Base-by-base conservation (phyloP, 1,140 invertebrate genomes). In the Drosophila triauraria region DNA sequence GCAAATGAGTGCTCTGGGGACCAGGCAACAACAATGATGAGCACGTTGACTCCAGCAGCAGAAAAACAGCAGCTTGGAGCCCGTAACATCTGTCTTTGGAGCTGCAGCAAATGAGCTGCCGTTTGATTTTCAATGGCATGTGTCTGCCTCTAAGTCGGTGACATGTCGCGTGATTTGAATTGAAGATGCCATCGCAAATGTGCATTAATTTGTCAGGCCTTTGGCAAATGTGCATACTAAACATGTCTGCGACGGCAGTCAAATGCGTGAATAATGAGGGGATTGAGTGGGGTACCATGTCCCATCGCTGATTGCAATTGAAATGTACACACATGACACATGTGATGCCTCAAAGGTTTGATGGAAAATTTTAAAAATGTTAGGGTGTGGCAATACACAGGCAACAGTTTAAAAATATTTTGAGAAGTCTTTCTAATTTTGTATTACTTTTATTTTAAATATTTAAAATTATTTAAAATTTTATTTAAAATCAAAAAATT, bases 131-230 rank as follows among this genome's bases (percentile, higher is more conserved):
- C 82, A 86, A 86, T 82, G 82, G 59, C 75, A 81, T 75, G 27
- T 72, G 69, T 58, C 67, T 60, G 50, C 23, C 32, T 38, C 42
- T 32, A 51, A 74, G 69, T 51, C 68, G 72, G 79, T 77, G 83
- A 77, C 84, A 83, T 83, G 83, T 86, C 76, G 77, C 83, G 80
- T 86, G 84, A 83, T 86, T 87, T 88, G 84, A 88, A 74, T 86
- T 80, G 71, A 86, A 86, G 84, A 87, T 88, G 76, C 53, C 71
- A 72, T 60, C 75, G 76, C 75, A 70, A 80, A 86, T 83, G 80
- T 83, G 83, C 83, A 83, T 86, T 88, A 88, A 86, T 86, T 86
- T 86, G 83, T 83, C 83, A 83, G 67, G 70, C 30, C 61, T 59
- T 64, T 59, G 80, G 60, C 62, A 77, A 68, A 86, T 82, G 67